These are phyloP conservation scores for Mungos mungo DNA, from an alignment of 2,113 vertebrate genomes.

Conservation along the genomic window DNA sequence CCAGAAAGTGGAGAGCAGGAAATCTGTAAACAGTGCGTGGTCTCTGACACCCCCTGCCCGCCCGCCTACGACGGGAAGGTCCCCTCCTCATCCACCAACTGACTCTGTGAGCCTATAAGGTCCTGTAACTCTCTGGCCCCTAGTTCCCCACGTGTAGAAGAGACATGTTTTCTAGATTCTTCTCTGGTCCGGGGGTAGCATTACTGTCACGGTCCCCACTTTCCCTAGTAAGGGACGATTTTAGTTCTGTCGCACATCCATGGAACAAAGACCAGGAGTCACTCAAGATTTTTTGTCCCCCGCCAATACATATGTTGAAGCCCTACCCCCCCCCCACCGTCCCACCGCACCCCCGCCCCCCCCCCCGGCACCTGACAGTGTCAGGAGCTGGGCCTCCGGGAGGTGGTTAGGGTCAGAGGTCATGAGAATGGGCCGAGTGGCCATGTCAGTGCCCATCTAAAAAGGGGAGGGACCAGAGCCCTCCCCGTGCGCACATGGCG, in stretches of 20 bases:
- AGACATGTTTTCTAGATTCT: no score
- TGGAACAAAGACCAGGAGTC: background rate
- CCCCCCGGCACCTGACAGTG: rapidly evolving
- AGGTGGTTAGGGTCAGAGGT: background rate
- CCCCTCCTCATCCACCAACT: background rate
- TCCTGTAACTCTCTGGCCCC: background rate
- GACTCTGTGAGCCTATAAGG: background rate
- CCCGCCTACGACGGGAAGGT: background rate
- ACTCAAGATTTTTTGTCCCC: background rate
- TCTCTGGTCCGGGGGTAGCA: background rate
- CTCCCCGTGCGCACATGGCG: background rate
- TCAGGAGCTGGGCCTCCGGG: background rate
- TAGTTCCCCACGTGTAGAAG: background rate
- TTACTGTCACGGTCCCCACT: rapidly evolving
- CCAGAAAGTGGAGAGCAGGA: background rate
- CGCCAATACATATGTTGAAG: background rate
- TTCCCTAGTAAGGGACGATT: background rate
- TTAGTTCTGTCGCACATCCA: background rate
- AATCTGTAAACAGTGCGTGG: no score
- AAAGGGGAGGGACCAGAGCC: background rate
- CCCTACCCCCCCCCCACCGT: background rate
- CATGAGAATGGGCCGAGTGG: rapidly evolving
- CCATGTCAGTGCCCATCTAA: no score
- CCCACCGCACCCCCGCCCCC: background rate
- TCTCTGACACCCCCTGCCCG: no score